These are phyloP conservation scores for Cryptoblepharus egeriae DNA, from an alignment of 2,797 vertebrate species.

Conservation along the genomic window DNA sequence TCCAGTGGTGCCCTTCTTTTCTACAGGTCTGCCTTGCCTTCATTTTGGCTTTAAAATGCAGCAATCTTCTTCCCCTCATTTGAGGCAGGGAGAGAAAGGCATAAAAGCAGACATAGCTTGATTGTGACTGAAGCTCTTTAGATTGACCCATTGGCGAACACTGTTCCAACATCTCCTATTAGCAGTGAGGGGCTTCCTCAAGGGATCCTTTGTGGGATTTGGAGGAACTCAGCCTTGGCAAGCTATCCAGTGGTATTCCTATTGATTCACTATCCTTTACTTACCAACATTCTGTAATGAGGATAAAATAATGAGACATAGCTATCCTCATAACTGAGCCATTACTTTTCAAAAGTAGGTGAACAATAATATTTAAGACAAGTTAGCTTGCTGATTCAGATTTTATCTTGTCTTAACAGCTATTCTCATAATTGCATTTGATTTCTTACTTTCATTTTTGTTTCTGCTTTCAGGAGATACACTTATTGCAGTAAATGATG, in stretches of 20 bases:
- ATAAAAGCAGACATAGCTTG: too few species aligned
- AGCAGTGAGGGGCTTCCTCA: too few species aligned
- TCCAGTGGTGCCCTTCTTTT: too few species aligned
- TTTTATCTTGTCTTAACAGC: neutral
- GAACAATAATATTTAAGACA: neutral
- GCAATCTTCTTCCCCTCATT: too few species aligned
- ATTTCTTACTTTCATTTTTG: slow-evolving; percentile 32
- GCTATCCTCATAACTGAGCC: neutral
- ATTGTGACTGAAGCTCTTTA: too few species aligned
- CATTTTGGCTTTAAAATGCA: too few species aligned
- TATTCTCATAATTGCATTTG: neutral
- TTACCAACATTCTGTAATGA: neutral
- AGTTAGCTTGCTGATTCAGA: neutral
- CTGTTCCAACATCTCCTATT: too few species aligned
- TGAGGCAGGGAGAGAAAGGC: too few species aligned
- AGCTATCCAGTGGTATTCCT: neutral
- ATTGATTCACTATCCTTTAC: neutral
- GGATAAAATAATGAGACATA: neutral
- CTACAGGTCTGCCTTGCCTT: too few species aligned
- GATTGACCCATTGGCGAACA: too few species aligned
- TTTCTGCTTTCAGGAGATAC: slow-evolving; percentile 84
- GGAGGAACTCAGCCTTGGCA: too few species aligned
- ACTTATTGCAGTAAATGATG: slow-evolving; percentile 93
- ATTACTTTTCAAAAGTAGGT: neutral
- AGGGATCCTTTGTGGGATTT: too few species aligned